Evolutionary conservation across 2,797 vertebrate species (phyloP), one percentile per base, ranked within the genome.

Genomic region (Morus bassanus): DNA sequence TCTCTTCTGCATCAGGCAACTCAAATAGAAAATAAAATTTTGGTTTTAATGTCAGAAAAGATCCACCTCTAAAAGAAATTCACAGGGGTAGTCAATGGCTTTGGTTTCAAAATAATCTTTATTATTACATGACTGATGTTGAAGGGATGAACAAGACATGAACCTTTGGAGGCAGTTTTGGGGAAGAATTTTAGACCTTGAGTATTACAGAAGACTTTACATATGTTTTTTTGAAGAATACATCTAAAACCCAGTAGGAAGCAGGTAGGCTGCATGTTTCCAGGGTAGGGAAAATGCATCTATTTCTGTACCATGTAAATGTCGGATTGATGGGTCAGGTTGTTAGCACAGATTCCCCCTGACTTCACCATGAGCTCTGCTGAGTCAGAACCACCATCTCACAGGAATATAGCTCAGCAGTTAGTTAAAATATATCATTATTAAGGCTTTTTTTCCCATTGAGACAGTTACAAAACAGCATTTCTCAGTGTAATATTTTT

Each of bases 41-140:
- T 76, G 46, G 21, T 19, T 89, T 91, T 33, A 11, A 51, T 46
- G 46, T 31, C 19, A 75, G 81, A 23, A 89, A 73, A 91, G 63
- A 76, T 88, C 73, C 30, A n/a, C 78, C 18, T 63, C 64, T 68
- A 54, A 37, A 93, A 92, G 73, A 93, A 96, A 85, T 91, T 94
- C 83, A 85, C 5, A 5, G 78, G 84, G 43, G 35, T 93, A 95
- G 93, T 89, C 86, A 89, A 17, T 48, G 23, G 45, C 39, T 88
- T 90, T 78, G 88, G 56, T 84, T 96, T 97, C 91, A 90, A 94
- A 97, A 96, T 95, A 95, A 95, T 95, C 81, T 95, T 90, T 85
- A 79, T 94, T 85, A 93, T 95, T 85, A 19, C 35, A 19, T 28
- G 70, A 53, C 39, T 46, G 46, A 79, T 60, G 56, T 30, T 79